Evolutionary conservation across 1,140 invertebrate species (phyloP).

Genomic region (Phymorhynchus buccinoides): DNA sequence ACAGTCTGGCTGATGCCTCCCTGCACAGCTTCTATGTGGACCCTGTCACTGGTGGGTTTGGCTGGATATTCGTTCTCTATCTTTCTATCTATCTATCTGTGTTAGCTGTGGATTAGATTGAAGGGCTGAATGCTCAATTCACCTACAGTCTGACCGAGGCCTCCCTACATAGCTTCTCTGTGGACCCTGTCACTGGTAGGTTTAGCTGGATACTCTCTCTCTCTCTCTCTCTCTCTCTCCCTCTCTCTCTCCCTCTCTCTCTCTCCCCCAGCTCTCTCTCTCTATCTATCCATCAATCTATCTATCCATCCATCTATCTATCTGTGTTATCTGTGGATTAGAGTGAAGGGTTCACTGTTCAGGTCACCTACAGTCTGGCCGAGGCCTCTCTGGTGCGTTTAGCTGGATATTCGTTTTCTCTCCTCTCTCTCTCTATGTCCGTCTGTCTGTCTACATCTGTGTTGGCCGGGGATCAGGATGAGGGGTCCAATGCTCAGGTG

Average conservation of each 20-base stretch:
- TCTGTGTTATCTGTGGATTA: conserved; percentile 84
- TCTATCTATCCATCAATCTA: too few species aligned
- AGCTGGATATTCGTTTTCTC: too few species aligned
- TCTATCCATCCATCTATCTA: too few species aligned
- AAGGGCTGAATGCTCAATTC: conserved; percentile 84
- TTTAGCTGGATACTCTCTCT: neutral
- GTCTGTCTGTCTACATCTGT: conserved; percentile 79
- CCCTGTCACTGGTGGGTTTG: conserved; percentile 78
- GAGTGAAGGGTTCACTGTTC: conserved; percentile 85
- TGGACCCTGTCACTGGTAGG: conserved; percentile 75
- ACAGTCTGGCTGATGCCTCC: conserved; percentile 78
- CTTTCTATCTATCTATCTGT: conserved; percentile 61
- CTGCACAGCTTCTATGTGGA: conserved; percentile 85
- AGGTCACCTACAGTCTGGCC: conserved; percentile 83
- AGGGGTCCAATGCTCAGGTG: conserved; percentile 84
- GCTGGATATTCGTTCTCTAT: neutral
- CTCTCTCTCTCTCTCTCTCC: neutral
- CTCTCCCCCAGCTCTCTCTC: too few species aligned
- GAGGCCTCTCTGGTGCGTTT: conserved; percentile 76
- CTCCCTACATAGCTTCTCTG: conserved; percentile 81
- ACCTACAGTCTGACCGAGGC: conserved; percentile 81
- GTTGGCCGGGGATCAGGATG: conserved; percentile 84
- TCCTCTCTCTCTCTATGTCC: too few species aligned
- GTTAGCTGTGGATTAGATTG: conserved; percentile 84
- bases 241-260: neutral